Evolutionary conservation across 2,113 vertebrate genomes (phyloP).

Genomic region (Ginglymostoma cirratum): DNA sequence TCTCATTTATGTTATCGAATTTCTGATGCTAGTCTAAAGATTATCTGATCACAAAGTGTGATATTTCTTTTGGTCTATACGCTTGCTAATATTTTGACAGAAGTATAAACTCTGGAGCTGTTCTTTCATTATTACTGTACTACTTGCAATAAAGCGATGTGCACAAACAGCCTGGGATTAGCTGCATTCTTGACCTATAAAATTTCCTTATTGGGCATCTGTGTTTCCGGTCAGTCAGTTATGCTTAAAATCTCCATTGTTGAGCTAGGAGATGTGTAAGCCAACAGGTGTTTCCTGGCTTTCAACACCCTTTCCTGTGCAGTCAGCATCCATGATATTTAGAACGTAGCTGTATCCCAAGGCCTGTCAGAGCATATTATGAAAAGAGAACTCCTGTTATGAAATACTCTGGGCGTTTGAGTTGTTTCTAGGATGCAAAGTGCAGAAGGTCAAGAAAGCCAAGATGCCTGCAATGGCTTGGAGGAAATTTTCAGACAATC

Average conservation of each 20-base stretch:
- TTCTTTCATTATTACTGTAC: neutral
- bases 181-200: neutral
- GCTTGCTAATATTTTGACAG: neutral
- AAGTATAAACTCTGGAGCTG: neutral
- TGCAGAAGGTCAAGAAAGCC: neutral
- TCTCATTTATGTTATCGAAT: neutral
- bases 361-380: neutral
- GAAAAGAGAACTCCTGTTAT: neutral
- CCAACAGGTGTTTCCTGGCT: slow-evolving; percentile 10
- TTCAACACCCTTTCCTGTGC: neutral
- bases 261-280: neutral
- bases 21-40: neutral
- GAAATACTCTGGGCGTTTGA: neutral
- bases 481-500: neutral
- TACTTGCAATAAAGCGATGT: neutral
- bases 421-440: neutral
- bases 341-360: neutral
- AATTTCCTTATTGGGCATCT: neutral
- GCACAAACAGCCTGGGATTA: neutral
- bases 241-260: neutral
- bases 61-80: neutral
- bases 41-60: neutral
- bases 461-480: neutral
- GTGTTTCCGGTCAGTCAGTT: neutral
- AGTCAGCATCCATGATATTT: neutral